phyloP scores from a whole-genome alignment of 2,797 vertebrate species.

The Tinamus major region DNA sequence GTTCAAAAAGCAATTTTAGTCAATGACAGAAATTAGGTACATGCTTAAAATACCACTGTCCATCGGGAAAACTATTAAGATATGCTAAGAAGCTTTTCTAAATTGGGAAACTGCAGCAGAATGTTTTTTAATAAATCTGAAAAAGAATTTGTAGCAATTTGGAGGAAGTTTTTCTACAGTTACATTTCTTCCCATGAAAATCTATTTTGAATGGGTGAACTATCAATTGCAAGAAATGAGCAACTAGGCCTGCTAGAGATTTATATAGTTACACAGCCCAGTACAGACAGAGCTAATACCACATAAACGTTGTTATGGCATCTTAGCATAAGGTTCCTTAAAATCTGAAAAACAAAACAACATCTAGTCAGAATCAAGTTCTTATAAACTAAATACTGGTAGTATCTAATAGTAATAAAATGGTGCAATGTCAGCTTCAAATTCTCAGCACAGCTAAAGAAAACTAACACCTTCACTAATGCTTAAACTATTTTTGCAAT shows the following conservation, averaged over 20 bases:
- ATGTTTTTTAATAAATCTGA: neutral
- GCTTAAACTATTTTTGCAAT: neutral
- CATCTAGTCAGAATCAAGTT: neutral
- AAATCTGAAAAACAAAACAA: neutral
- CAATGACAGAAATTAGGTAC: neutral
- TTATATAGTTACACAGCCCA: neutral
- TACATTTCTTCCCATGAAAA: neutral
- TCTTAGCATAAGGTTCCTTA: neutral
- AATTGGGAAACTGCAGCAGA: slow-evolving; percentile 4
- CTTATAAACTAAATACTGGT: neutral
- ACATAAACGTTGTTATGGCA: neutral
- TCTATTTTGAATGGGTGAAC: neutral
- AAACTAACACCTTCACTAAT: neutral
- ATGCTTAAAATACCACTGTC: slow-evolving; percentile 12
- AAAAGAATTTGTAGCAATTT: neutral
- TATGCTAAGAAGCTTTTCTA: slow-evolving; percentile 23
- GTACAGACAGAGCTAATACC: neutral
- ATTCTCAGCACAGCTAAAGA: neutral
- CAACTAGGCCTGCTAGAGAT: neutral
- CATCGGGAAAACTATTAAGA: neutral
- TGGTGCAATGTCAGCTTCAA: neutral
- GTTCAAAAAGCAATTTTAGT: slow-evolving; percentile 51
- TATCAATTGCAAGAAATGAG: neutral
- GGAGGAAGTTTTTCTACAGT: neutral
- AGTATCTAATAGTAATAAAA: neutral